Percentiles rank a stretch among this genome's conserved stretches.
Conservation (phyloP, 1,140 invertebrate species). For the Phocides pigmalion region DNA sequence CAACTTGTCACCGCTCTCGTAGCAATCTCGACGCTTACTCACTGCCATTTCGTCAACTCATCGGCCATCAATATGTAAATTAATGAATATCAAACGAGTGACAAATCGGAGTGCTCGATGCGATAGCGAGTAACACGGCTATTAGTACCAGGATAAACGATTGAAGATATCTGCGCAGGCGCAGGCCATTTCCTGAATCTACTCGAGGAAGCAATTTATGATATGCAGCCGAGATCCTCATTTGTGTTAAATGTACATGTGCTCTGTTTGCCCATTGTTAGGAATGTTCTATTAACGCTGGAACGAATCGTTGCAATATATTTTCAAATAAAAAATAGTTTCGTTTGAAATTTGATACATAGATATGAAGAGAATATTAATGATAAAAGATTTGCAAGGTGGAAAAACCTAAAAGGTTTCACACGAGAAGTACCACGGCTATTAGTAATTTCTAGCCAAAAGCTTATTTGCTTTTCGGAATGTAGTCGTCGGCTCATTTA, state of each 20-base stretch:
- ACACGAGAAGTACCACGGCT: no score
- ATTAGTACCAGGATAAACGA: slow-evolving; percentile 34
- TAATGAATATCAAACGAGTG: slow-evolving; percentile 24
- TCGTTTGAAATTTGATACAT: no score
- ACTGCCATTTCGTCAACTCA: slow-evolving; percentile 34
- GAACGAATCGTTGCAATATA: no score
- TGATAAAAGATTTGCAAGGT: no score
- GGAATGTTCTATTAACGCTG: neutral
- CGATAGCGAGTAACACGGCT: slow-evolving; percentile 32
- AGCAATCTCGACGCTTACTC: slow-evolving; percentile 33
- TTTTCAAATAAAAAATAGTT: no score
- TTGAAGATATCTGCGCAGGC: slow-evolving; percentile 26
- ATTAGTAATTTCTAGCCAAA: no score
- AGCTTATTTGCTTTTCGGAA: no score
- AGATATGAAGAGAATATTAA: no score
- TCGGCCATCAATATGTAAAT: slow-evolving; percentile 33
- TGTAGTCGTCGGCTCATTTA: no score
- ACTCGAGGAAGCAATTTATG: slow-evolving; percentile 22
- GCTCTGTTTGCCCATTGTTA: neutral
- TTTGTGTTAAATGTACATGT: slow-evolving; percentile 16
- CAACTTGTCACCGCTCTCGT: slow-evolving; percentile 14
- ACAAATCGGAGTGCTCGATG: slow-evolving; percentile 30
- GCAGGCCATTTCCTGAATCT: slow-evolving; percentile 29
- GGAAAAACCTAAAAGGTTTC: no score
- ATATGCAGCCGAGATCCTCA: slow-evolving; percentile 23